Conservation (phyloP, 2,888 invertebrate genomes). For the Cerastis leucographa region DNA sequence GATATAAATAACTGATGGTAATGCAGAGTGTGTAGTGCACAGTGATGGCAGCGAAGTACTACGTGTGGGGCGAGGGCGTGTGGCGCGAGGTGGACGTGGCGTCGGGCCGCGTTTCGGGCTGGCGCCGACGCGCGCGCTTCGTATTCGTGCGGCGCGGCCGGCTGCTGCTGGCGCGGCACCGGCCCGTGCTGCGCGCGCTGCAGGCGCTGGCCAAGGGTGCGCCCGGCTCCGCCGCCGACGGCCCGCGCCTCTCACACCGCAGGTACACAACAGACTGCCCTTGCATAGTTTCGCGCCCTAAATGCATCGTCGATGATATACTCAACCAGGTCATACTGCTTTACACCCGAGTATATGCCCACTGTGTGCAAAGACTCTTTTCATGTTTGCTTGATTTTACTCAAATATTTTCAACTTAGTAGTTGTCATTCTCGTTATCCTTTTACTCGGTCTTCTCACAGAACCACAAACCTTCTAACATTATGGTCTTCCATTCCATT, state of each 20-base stretch:
- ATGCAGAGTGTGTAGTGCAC: background rate
- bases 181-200: constrained; percentile 71
- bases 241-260: constrained; percentile 62
- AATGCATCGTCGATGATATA: background rate
- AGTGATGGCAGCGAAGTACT: constrained; percentile 63
- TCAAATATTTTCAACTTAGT: too few species aligned
- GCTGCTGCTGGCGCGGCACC: constrained; percentile 64
- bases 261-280: constrained; percentile 53
- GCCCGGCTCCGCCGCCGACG: constrained; percentile 65
- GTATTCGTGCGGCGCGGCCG: constrained; percentile 65
- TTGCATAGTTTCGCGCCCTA: constrained; percentile 6
- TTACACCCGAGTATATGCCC: background rate
- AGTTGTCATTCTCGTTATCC: background rate
- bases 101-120: constrained; percentile 64
- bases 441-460: too few species aligned
- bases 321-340: background rate
- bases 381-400: background rate
- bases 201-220: constrained; percentile 63
- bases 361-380: background rate
- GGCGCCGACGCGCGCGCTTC: constrained; percentile 69
- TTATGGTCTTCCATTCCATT: too few species aligned
- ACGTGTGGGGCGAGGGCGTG: constrained; percentile 70
- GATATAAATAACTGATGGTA: background rate
- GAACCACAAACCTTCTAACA: too few species aligned
- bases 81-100: constrained; percentile 75